Evolutionary conservation across 2,888 invertebrate species (phyloP).

Genomic region (Choreutis nemorana): DNA sequence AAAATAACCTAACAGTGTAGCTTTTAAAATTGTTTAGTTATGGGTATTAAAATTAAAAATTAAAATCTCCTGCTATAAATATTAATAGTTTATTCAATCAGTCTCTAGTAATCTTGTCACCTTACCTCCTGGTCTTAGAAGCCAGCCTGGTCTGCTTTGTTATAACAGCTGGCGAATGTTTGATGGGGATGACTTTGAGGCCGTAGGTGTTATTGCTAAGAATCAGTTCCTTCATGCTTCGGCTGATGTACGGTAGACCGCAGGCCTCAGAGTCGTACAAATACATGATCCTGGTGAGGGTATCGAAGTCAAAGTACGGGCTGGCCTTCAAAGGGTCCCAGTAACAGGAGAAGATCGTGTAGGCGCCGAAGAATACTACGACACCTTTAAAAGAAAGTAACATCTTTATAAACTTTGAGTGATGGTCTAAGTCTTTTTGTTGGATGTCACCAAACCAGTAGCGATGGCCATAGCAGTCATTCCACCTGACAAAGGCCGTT

Average conservation of each 20-base stretch:
- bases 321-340: slow-evolving; percentile 28
- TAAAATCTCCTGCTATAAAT: too few species aligned
- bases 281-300: slow-evolving; percentile 42
- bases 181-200: slow-evolving; percentile 24
- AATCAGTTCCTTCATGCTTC: slow-evolving; percentile 19
- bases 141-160: slow-evolving; percentile 31
- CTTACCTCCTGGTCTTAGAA: slow-evolving; percentile 30
- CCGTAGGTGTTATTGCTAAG: slow-evolving; percentile 30
- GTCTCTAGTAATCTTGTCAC: too few species aligned
- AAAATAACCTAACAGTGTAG: too few species aligned
- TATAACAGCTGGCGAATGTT: slow-evolving; percentile 20
- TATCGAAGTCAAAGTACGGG: slow-evolving; percentile 31
- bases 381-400: too few species aligned
- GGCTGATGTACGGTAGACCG: slow-evolving; percentile 17
- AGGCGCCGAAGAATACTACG: slow-evolving; percentile 19
- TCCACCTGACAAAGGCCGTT: too few species aligned
- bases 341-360: slow-evolving; percentile 25
- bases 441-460: too few species aligned
- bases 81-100: not conserved
- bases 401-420: too few species aligned
- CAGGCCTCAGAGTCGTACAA: slow-evolving; percentile 38
- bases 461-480: too few species aligned
- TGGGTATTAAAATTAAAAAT: too few species aligned
- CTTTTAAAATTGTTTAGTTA: too few species aligned
- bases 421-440: too few species aligned